phyloP scores from a whole-genome alignment of 2,797 vertebrate genomes.

The Pteropus rufus region DNA sequence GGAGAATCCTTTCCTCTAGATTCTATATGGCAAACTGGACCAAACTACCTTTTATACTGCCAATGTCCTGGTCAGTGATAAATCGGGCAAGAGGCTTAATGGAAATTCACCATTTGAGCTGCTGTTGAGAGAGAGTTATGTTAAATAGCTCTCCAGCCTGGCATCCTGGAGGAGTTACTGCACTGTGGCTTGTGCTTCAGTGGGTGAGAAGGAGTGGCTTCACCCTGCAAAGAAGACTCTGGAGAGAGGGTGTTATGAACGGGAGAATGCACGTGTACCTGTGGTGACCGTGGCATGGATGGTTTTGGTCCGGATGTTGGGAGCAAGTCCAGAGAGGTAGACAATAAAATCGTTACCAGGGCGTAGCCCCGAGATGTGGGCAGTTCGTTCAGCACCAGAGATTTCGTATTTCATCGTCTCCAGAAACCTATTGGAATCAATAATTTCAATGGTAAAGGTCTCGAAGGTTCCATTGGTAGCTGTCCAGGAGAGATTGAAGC shows the following conservation, averaged over 20 bases:
- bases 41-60: background rate
- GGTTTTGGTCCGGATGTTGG: conserved; percentile 86
- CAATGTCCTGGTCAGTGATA: background rate
- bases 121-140: conserved; percentile 41
- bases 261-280: conserved; percentile 86
- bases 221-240: conserved; percentile 76
- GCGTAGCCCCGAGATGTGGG: conserved; percentile 90
- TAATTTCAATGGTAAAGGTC: conserved; percentile 94
- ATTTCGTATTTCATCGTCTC: conserved; percentile 90
- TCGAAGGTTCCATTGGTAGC: conserved; percentile 86
- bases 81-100: background rate
- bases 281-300: conserved; percentile 91
- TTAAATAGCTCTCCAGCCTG: background rate
- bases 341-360: conserved; percentile 94
- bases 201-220: background rate
- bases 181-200: background rate
- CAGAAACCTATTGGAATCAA: conserved; percentile 96
- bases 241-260: conserved; percentile 58
- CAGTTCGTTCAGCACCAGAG: conserved; percentile 85
- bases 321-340: conserved; percentile 92
- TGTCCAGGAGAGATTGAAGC: conserved; percentile 95
- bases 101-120: background rate
- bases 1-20: background rate
- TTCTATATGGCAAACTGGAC: background rate
- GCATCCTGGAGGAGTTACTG: background rate